Evolutionary conservation across 2,888 invertebrate species (phyloP).

Genomic region (Polydrusus cervinus): DNA sequence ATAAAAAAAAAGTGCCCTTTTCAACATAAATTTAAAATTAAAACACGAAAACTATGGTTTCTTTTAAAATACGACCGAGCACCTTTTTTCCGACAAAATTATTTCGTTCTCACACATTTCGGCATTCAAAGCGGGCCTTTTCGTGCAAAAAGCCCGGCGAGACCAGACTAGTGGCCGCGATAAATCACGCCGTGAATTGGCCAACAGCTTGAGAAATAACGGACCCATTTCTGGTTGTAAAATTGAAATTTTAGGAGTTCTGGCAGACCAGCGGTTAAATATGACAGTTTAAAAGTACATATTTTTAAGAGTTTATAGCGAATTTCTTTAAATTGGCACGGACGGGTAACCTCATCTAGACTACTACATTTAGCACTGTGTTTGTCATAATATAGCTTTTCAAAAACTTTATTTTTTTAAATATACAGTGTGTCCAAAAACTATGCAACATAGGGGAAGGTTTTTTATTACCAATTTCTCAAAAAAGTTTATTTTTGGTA

Average conservation of each 20-base stretch:
- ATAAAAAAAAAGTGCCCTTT: too few species aligned
- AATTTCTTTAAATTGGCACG: too few species aligned
- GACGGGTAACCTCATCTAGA: too few species aligned
- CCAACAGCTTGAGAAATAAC: constrained; percentile 18
- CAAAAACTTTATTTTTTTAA: too few species aligned
- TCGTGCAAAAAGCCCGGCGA: constrained; percentile 6
- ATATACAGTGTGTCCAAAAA: too few species aligned
- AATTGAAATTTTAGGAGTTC: constrained; percentile 9
- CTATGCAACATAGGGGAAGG: too few species aligned
- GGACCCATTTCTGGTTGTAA: constrained; percentile 13
- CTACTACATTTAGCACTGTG: too few species aligned
- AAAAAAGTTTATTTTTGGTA: too few species aligned
- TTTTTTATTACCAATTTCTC: too few species aligned
- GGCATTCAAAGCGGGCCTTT: constrained; percentile 26
- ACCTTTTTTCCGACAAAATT: constrained; percentile 18
- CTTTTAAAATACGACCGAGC: constrained; percentile 5
- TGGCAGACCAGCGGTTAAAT: background rate
- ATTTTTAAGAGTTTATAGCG: too few species aligned
- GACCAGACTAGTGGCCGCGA: constrained; percentile 20
- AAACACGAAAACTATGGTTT: constrained; percentile 1
- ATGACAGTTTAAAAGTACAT: background rate
- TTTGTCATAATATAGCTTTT: too few species aligned
- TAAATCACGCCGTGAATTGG: constrained; percentile 17
- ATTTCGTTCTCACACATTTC: constrained; percentile 25
- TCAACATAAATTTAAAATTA: background rate